Percentiles rank a stretch among this genome's conserved stretches.
Evolutionary conservation across 1,140 invertebrate genomes (phyloP).

Genomic region (Samia ricini): DNA sequence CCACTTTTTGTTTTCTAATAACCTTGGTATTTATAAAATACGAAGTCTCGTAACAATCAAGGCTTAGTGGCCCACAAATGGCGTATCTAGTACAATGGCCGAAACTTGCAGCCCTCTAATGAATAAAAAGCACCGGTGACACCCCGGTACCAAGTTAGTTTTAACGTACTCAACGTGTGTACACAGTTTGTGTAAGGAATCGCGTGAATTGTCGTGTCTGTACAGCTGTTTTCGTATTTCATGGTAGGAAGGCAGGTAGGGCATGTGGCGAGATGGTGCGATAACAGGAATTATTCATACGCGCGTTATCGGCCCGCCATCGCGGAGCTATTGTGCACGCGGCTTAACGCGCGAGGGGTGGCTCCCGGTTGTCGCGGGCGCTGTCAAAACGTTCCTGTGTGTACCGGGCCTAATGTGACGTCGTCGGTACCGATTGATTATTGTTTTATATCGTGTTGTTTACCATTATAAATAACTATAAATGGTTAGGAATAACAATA

Average conservation of each 20-base stretch:
- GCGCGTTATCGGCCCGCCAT: conserved; percentile 68
- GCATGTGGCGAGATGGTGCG: conserved; percentile 73
- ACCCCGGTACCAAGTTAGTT: conserved; percentile 44
- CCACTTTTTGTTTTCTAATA: conserved; percentile 46
- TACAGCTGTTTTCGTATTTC: conserved; percentile 37
- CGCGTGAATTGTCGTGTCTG: conserved; percentile 34
- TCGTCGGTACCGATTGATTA: conserved; percentile 48
- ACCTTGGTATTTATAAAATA: conserved; percentile 35
- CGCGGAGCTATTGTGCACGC: conserved; percentile 64
- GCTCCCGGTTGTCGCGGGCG: conserved; percentile 57
- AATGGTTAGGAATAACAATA: not conserved
- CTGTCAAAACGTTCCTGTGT: conserved; percentile 65
- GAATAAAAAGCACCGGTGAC: conserved; percentile 61
- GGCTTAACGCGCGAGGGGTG: conserved; percentile 57
- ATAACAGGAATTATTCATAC: conserved; percentile 76
- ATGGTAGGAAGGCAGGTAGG: conserved; percentile 70
- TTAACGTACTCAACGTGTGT: conserved; percentile 3
- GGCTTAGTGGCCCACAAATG: conserved; percentile 50
- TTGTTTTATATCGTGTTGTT: conserved; percentile 50
- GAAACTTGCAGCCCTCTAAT: conserved; percentile 64
- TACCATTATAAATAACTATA: conserved; percentile 24
- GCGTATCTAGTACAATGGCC: conserved; percentile 59
- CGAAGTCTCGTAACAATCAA: conserved; percentile 57
- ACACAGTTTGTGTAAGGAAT: conserved; percentile 19
- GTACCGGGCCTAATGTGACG: conserved; percentile 56